Conservation (phyloP, 2,113 vertebrate species). For the Sturnira hondurensis region DNA sequence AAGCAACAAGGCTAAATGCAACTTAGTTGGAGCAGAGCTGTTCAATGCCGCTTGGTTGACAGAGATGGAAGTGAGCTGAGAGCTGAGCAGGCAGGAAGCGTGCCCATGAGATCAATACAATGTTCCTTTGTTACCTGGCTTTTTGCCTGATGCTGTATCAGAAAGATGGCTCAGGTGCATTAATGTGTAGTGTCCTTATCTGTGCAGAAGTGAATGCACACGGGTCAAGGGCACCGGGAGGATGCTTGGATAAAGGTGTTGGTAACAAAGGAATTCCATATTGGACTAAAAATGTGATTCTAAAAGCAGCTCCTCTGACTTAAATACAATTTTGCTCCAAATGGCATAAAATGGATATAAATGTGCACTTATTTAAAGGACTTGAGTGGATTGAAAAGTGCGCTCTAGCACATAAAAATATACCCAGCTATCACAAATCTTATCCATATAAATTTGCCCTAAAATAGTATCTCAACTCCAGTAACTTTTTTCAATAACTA, state of each 20-base stretch:
- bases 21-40: not conserved
- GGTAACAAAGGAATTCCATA: not conserved
- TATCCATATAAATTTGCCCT: not conserved
- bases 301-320: not conserved
- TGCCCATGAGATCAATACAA: not conserved
- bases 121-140: not conserved
- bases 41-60: not conserved
- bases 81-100: not conserved
- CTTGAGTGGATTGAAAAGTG: not conserved
- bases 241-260: not conserved
- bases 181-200: not conserved
- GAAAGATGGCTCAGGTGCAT: not conserved
- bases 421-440: not conserved
- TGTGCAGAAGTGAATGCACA: not conserved
- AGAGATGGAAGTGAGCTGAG: not conserved
- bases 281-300: conserved; percentile 1
- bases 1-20: not conserved
- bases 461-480: not conserved
- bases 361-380: not conserved
- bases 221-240: not conserved
- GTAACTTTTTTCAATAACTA: not conserved
- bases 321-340: not conserved
- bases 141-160: not conserved
- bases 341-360: not conserved
- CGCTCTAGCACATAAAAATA: not conserved